Evolutionary conservation across 2,888 invertebrate genomes (phyloP), one percentile per base, ranked within the genome.

Genomic region (Standfussiana lucernea): DNA sequence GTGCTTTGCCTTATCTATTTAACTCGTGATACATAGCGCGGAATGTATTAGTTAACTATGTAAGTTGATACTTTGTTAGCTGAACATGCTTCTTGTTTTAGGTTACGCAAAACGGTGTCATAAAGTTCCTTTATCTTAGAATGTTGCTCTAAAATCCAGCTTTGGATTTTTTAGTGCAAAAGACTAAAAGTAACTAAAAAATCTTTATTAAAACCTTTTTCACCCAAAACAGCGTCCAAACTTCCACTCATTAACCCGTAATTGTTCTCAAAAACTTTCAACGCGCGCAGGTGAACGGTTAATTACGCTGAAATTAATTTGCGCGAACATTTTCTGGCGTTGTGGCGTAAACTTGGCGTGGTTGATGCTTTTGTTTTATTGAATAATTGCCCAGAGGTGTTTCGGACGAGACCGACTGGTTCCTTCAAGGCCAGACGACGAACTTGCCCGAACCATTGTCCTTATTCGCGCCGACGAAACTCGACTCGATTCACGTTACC

Each of bases 311-410:
- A 92, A 92, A 93, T 94, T 92, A 93, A 93, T 94, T 93, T 92
- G 91, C 89, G 90, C 90, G 89, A 91, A 92, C 93, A 90, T 93
- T 87, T 95, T 94, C 93, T 92, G 93, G 88, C 89, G 89, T 84
- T 91, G 93, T 95, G 94, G 95, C 94, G 96, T 94, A 94, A 95
- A 95, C 91, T 91, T 92, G 91, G 91, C 91, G 85, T 89, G 90
- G 91, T 92, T 92, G 94, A 93, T 94, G 95, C 94, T 95, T 96
- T 96, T 96, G 96, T 96, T 95, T 96, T 95, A 96, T 96, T 96
- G 95, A 96, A 96, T 96, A 96, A 96, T 96, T 95, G 96, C 95
- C 94, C 93, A 93, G 95, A 95, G 95, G 95, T 95, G 96, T 96
- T 96, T 96, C 94, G 96, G 96, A 93, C 95, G 95, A 92, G 94